phyloP scores from a whole-genome alignment of 1,140 invertebrate genomes.

The Pogonognathellus flavescens region DNA sequence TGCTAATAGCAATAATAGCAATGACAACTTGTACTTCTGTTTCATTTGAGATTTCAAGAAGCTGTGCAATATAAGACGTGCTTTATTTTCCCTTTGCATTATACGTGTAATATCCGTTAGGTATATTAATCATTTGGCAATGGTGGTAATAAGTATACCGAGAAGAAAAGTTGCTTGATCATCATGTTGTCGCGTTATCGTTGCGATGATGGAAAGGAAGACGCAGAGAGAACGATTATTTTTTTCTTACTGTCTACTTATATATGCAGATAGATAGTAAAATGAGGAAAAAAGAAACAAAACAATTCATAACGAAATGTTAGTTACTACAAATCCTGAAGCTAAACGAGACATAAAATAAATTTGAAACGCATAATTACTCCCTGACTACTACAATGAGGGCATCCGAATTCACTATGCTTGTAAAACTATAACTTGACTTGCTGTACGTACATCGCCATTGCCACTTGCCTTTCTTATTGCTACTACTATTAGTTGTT shows the following conservation, averaged over 20 bases:
- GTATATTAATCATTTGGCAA: too few relatives aligned
- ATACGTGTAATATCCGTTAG: too few relatives aligned
- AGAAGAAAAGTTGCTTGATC: conserved; percentile 33
- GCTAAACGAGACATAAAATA: not conserved
- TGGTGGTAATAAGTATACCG: not conserved
- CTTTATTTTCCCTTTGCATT: too few relatives aligned
- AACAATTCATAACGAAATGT: conserved; percentile 30
- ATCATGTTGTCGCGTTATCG: conserved; percentile 25
- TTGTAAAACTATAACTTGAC: too few relatives aligned
- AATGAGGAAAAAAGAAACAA: not conserved
- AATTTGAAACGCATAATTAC: not conserved
- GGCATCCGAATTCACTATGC: not conserved
- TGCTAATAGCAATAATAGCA: too few relatives aligned
- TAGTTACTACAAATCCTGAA: conserved; percentile 26
- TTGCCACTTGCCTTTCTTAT: too few relatives aligned
- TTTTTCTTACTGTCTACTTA: conserved; percentile 2
- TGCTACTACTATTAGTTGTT: too few relatives aligned
- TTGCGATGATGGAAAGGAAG: not conserved
- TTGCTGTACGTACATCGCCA: too few relatives aligned
- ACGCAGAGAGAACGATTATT: conserved; percentile 3
- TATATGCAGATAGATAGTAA: not conserved
- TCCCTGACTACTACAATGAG: too few relatives aligned
- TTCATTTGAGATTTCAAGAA: too few relatives aligned
- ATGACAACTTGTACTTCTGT: too few relatives aligned
- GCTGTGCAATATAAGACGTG: too few relatives aligned